Base-by-base conservation (phyloP, 37 sponge, comb jelly and placozoan species). In the Cliona cf. orientalis region DNA sequence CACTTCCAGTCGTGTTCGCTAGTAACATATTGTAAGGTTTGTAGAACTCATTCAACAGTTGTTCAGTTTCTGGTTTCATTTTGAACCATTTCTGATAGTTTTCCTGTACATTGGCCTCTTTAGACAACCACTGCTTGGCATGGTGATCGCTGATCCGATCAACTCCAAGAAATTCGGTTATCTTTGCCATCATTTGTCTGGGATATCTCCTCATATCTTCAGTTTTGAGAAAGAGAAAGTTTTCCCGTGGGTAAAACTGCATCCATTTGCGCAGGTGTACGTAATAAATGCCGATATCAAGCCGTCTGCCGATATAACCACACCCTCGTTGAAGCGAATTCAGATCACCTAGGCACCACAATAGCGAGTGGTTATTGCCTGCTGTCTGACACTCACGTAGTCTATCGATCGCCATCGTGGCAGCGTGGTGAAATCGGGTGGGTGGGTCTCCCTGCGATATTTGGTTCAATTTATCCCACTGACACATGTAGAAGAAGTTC, bases 191-290 rank as follows among this genome's bases (percentile, higher is more conserved):
- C 4, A 58, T 32, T 17, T 12, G 28, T 6, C 21, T 6, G 3
- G 81, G 59, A 26, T 72, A 46, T 17, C 36, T 42, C 2, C 37
- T 32, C 34, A 82, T 45, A 39, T 87, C 82, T 22, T 87, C 88
- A 35, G 56, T 87, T 35, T 34, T 80, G 17, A 87, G 58, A 46
- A 80, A 75, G 33, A 87, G 75, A 28, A 87, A 78, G 25, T 80
- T 42, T 2, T 80, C 62, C 43, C 23, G 43, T 36, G 88, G 81
- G 33, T 60, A 73, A 41, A 81, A 80, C 45, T 80, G 49, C 26
- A 80, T 46, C 76, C 80, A 87, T 26, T 80, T 80, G 29, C 29
- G 35, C 0, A 87, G 37, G 57, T 74, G 73, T 7, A 87, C 45
- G 12, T 66, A 56, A 44, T 82, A 82, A 7, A 82, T 29, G 0